These are phyloP conservation scores for Tricholaema leucomelas DNA, from an alignment of 2,113 vertebrate genomes.

Conservation along the genomic window DNA sequence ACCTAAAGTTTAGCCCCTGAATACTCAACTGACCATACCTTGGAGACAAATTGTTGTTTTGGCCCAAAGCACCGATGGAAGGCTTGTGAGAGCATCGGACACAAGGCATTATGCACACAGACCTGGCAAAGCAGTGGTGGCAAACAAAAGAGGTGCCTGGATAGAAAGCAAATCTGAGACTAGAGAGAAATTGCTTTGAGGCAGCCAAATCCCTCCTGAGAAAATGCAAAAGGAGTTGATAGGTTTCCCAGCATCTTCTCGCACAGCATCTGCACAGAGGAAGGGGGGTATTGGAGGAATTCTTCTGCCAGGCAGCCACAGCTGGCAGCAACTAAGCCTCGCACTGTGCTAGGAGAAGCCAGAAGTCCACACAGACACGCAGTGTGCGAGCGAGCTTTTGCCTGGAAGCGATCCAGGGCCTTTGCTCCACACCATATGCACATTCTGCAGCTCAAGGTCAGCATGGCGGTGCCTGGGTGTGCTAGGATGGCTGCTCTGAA, in stretches of 20 bases:
- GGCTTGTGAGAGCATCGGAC: neutral
- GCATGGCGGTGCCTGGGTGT: rapidly evolving
- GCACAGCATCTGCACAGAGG: neutral
- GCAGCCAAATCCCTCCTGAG: slow-evolving; percentile 42
- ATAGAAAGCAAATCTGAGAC: neutral
- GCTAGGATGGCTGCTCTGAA: neutral
- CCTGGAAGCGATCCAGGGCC: slow-evolving; percentile 38
- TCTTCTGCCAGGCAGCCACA: slow-evolving; percentile 58
- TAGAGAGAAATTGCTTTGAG: slow-evolving; percentile 27
- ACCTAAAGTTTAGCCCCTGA: slow-evolving; percentile 71
- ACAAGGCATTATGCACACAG: neutral
- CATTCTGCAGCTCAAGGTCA: slow-evolving; percentile 44
- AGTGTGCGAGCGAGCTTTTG: neutral
- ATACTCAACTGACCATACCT: slow-evolving; percentile 62
- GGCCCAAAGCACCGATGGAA: neutral
- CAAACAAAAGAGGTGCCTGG: neutral
- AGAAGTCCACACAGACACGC: neutral
- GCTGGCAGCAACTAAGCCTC: slow-evolving; percentile 17
- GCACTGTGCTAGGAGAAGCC: neutral
- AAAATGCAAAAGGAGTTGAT: slow-evolving; percentile 19
- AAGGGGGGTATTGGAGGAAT: neutral
- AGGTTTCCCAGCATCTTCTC: slow-evolving; percentile 22
- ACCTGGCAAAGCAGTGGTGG: neutral
- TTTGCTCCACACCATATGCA: neutral
- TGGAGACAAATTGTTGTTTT: slow-evolving; percentile 54